These are phyloP conservation scores for Nomada fabriciana DNA, from an alignment of 2,888 invertebrate genomes.

Conservation along the genomic window DNA sequence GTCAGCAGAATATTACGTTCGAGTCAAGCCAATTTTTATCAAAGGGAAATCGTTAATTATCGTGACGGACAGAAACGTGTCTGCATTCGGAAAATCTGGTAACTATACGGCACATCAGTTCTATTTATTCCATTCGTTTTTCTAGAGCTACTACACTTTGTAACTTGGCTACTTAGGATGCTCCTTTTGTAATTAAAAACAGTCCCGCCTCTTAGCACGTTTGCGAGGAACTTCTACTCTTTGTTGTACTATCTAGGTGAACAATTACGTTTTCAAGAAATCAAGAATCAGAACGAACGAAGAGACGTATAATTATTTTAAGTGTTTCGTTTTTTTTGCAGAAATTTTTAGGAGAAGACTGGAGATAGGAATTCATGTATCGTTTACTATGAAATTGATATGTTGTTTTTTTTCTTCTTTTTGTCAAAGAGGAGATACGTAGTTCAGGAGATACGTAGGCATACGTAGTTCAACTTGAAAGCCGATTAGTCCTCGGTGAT, in stretches of 20 bases:
- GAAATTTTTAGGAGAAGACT: not conserved
- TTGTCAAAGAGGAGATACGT: not conserved
- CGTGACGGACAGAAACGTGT: constrained; percentile 1
- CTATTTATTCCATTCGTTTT: not conserved
- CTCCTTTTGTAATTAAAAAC: constrained; percentile 30
- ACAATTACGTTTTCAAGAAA: constrained; percentile 29
- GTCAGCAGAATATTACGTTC: not conserved
- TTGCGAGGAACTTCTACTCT: constrained; percentile 58
- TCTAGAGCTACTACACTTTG: constrained; percentile 1
- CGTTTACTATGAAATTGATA: constrained; percentile 15
- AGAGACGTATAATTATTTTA: not conserved
- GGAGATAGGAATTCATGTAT: constrained; percentile 6
- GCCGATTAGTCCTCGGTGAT: not conserved
- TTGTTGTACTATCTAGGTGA: constrained; percentile 62
- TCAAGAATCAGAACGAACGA: constrained; percentile 10
- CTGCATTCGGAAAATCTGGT: constrained; percentile 1
- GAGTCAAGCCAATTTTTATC: not conserved
- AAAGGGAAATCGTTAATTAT: not conserved
- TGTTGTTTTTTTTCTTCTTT: constrained; percentile 4
- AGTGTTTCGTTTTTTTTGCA: not conserved
- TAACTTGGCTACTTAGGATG: constrained; percentile 25
- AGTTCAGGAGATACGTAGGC: too few relatives aligned
- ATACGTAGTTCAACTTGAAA: not conserved
- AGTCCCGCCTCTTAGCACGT: constrained; percentile 22
- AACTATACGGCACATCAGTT: not conserved